Evolutionary conservation across 2,888 invertebrate species (phyloP).

Genomic region (Rotaria sp.): DNA sequence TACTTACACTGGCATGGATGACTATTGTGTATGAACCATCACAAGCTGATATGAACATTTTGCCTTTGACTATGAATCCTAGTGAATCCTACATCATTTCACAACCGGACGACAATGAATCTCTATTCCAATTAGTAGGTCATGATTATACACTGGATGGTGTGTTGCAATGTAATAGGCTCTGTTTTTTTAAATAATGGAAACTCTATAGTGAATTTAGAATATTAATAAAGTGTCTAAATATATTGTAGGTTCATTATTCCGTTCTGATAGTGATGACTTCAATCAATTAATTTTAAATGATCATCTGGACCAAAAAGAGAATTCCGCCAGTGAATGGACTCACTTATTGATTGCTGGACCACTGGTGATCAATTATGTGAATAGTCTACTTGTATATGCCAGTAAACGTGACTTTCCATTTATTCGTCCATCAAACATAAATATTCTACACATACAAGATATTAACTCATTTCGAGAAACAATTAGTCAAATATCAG

Average conservation of each 20-base stretch:
- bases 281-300: neutral
- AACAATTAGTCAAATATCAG: neutral
- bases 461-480: neutral
- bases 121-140: neutral
- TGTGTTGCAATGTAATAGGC: neutral
- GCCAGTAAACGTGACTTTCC: neutral
- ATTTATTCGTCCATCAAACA: neutral
- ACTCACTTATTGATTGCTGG: neutral
- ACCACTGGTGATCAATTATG: neutral
- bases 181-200: neutral
- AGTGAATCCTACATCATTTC: neutral
- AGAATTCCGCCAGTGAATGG: neutral
- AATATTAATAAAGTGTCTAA: no score
- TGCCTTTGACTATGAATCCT: neutral
- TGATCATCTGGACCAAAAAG: neutral
- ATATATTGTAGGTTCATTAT: neutral
- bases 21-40: neutral
- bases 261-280: neutral
- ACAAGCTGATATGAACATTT: neutral
- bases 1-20: neutral
- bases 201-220: no score
- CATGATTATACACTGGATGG: neutral
- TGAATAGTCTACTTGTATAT: neutral
- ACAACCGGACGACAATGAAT: neutral
- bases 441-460: neutral